Base-by-base conservation (phyloP, 2,113 vertebrate genomes). In the Amblyopsis rosae region DNA sequence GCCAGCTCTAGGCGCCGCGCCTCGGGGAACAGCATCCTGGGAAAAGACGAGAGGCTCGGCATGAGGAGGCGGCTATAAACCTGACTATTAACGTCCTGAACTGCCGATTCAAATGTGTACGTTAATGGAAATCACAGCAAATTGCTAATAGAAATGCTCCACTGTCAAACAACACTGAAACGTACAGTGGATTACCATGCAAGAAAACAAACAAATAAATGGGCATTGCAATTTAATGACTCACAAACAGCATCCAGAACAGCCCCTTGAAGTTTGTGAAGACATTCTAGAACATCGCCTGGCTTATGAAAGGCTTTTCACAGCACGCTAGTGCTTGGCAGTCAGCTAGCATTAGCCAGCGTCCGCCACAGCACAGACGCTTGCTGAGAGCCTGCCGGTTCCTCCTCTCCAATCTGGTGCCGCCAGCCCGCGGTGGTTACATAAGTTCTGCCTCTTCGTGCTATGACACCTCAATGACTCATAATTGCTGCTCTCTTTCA, bases 11-110 rank as follows among this genome's bases (percentile, higher is more conserved):
- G 32, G 3, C 96, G 94, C 16, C 82, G 78, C 0, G 75, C 88
- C 91, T 95, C 93, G 0, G 98, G 97, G 87, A 99, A 99, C 82
- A 99, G 75, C 87, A 92, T 94, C 77, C 97, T 99, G 89, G 9
- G 46, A 32, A 0, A 10, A 0, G 3, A 17, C 49, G 55, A 56
- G 15, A 65, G 50, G 46, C 46, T 11, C 57, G 32, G 45, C 76
- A 73, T 5, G 57, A 82, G 81, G 73, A 71, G 76, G 66, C 70
- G 83, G 72, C 65, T 73, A 26, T 88, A 87, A 86, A 87, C 77
- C 55, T 13, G 26, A 50, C 68, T 62, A 17, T 72, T 57, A 68
- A 70, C 69, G 81, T 63, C 68, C 67, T 66, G 76, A 87, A 78
- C 65, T 41, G 77, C 79, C 76, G 73, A 81, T 83, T 70, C 71